These are phyloP conservation scores for Emys orbicularis DNA, from an alignment of 2,797 vertebrate genomes.

Conservation along the genomic window DNA sequence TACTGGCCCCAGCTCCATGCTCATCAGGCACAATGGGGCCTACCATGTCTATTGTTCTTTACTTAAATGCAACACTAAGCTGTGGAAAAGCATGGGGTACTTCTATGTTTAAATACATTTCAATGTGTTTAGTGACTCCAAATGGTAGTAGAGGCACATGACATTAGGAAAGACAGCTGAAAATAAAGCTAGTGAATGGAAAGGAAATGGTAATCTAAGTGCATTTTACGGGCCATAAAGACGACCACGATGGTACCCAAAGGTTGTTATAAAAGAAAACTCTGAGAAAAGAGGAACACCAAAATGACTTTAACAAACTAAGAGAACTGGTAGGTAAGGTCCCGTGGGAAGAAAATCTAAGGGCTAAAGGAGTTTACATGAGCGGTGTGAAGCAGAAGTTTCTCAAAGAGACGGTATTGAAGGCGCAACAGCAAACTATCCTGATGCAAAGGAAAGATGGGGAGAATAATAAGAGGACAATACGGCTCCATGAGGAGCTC, in stretches of 20 bases:
- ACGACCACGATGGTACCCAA: not conserved
- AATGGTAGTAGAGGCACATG: not conserved
- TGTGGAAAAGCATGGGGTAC: not conserved
- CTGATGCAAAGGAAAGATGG: not conserved
- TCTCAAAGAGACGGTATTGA: not conserved
- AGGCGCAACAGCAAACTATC: not conserved
- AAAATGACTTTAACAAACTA: not conserved
- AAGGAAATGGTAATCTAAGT: conserved; percentile 13
- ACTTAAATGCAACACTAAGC: not conserved
- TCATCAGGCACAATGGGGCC: not conserved
- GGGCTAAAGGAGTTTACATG: not conserved
- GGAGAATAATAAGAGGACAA: not conserved
- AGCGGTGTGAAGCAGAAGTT: not conserved
- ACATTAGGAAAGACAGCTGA: not conserved
- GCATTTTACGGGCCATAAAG: not conserved
- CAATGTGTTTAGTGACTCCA: not conserved
- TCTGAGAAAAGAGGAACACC: not conserved
- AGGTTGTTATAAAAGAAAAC: not conserved
- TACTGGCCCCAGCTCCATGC: not conserved
- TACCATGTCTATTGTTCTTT: not conserved
- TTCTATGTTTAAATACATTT: not conserved
- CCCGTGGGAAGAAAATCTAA: too few relatives aligned
- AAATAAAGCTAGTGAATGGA: not conserved
- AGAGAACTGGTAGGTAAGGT: not conserved
- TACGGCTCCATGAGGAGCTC: too few relatives aligned